Evolutionary conservation across 2,797 vertebrate genomes (phyloP).

Genomic region (Malurus splendens): DNA sequence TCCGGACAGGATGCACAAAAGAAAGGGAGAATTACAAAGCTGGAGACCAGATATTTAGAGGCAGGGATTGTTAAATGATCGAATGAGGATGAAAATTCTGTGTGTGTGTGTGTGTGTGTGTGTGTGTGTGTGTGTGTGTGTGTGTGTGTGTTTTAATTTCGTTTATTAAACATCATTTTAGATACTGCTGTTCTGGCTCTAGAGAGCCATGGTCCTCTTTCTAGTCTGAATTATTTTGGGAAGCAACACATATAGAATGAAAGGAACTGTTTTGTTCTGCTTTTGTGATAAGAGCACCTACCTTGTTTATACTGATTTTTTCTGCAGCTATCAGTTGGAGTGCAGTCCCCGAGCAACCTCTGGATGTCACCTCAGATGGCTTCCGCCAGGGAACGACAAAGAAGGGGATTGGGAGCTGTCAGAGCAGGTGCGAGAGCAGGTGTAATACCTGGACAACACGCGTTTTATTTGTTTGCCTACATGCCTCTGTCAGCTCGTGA

Average conservation of each 20-base stretch:
- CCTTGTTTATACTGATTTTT: conserved; percentile 4
- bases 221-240: background rate
- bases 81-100: background rate
- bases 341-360: conserved; percentile 79
- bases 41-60: background rate
- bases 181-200: background rate
- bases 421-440: conserved; percentile 78
- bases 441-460: background rate
- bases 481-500: background rate
- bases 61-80: background rate
- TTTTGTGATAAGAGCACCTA: background rate
- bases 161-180: background rate
- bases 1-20: background rate
- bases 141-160: background rate
- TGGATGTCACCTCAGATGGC: conserved; percentile 91
- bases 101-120: rapidly evolving
- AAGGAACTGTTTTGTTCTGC: background rate
- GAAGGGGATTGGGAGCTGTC: conserved; percentile 75
- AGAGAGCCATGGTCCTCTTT: background rate
- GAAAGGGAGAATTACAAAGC: background rate
- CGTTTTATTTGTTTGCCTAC: background rate
- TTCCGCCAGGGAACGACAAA: conserved; percentile 91
- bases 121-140: background rate
- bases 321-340: conserved; percentile 91
- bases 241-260: background rate